Evolutionary conservation across 2,797 vertebrate species (phyloP).

Genomic region (Oryzias sinensis): DNA sequence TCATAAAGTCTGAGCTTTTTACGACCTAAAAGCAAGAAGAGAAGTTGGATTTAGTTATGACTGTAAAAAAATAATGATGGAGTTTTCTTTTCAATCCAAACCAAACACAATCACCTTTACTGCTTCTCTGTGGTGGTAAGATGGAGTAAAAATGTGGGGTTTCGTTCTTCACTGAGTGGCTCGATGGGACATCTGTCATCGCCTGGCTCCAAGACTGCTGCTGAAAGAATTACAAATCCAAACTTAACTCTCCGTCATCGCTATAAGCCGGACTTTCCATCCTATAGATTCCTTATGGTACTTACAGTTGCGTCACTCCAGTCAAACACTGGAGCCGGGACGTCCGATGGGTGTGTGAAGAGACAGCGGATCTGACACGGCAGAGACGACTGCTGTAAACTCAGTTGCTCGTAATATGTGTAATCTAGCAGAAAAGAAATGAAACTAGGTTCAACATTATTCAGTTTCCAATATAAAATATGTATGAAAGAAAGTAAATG

Average conservation of each 20-base stretch:
- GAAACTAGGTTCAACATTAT: background rate
- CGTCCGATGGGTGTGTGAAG: slow-evolving; percentile 68
- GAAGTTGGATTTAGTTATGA: background rate
- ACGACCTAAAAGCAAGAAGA: slow-evolving; percentile 74
- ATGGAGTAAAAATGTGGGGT: slow-evolving; percentile 72
- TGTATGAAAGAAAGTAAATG: background rate
- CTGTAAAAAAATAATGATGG: no score
- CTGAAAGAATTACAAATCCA: slow-evolving; percentile 19
- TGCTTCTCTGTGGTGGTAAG: slow-evolving; percentile 73
- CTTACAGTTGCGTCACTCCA: slow-evolving; percentile 85
- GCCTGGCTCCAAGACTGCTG: slow-evolving; percentile 70
- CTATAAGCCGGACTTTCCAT: background rate
- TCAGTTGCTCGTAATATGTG: slow-evolving; percentile 78
- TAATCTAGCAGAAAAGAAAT: slow-evolving; percentile 68
- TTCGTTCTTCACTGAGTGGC: slow-evolving; percentile 66
- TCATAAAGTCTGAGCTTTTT: slow-evolving; percentile 95
- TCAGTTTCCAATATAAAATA: background rate
- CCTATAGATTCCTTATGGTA: background rate
- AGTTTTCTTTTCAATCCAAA: background rate
- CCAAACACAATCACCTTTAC: slow-evolving; percentile 79
- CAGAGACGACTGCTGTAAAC: slow-evolving; percentile 69
- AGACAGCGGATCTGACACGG: slow-evolving; percentile 75
- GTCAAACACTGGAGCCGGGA: slow-evolving; percentile 62
- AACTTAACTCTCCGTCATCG: background rate
- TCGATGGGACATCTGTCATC: slow-evolving; percentile 61